phyloP scores from a whole-genome alignment of 53 echinoderm and acorn worm species.

The Pentamera pediparva region DNA sequence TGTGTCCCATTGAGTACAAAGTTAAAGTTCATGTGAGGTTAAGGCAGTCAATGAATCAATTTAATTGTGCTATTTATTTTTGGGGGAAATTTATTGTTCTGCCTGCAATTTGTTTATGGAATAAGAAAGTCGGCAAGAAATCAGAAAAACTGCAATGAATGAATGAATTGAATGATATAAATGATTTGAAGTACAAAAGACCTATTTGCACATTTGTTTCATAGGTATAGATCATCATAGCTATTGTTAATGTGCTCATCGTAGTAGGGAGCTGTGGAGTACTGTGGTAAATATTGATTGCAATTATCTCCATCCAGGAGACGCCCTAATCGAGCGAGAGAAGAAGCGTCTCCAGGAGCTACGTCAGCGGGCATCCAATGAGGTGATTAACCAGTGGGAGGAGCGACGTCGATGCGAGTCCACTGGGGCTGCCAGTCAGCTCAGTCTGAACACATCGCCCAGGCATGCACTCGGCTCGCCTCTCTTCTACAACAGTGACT shows the following conservation, averaged over 20 bases:
- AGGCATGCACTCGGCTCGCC: constrained; percentile 33
- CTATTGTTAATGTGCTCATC: not conserved
- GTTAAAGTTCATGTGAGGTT: no score
- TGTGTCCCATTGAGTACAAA: no score
- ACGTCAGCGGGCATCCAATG: constrained; percentile 60
- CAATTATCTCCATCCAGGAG: constrained; percentile 41
- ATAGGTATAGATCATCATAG: no score
- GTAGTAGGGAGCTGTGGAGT: not conserved
- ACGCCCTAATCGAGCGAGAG: constrained; percentile 66
- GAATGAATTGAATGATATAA: no score
- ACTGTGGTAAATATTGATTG: not conserved
- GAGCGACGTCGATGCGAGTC: constrained; percentile 54
- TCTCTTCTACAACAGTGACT: constrained; percentile 35
- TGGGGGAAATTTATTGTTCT: no score
- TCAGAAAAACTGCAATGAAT: no score
- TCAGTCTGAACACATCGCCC: constrained; percentile 27
- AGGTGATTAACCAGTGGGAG: constrained; percentile 77
- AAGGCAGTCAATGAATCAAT: no score
- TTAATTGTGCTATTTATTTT: no score
- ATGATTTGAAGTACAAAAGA: no score
- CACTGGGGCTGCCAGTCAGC: constrained; percentile 10
- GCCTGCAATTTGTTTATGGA: no score
- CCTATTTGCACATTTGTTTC: no score
- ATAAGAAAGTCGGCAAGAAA: no score
- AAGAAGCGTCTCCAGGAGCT: constrained; percentile 56